A percentile compares a stretch with the other conserved stretches of the same genome.
Conservation (phyloP, 2,797 vertebrate genomes). For the Anguilla obscura region DNA sequence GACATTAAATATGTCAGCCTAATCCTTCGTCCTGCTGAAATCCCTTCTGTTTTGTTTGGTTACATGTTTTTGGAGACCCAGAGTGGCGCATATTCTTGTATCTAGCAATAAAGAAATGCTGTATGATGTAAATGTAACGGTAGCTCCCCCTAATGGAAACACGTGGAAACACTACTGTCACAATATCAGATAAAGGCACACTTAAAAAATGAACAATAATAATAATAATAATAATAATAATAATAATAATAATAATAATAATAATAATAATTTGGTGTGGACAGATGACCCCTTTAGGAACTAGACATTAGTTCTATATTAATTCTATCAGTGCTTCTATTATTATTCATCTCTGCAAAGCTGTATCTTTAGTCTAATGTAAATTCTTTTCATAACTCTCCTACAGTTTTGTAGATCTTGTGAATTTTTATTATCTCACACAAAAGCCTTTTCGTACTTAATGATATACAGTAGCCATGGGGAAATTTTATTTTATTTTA, state of each 20-base stretch:
- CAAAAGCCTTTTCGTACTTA: too few relatives aligned
- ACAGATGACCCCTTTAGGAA: not conserved
- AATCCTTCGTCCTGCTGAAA: too few relatives aligned
- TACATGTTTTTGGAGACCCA: not conserved
- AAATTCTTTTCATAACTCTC: not conserved
- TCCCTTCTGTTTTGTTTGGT: not conserved
- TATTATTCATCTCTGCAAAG: not conserved
- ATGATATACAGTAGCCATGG: too few relatives aligned
- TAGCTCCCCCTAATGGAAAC: slow-evolving; percentile 4
- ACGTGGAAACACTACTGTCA: not conserved
- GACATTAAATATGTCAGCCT: not conserved
- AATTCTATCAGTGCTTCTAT: not conserved
- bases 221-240: not conserved
- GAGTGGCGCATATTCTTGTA: not conserved
- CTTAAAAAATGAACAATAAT: not conserved
- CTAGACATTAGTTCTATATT: not conserved
- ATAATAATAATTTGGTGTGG: not conserved
- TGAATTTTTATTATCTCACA: too few relatives aligned
- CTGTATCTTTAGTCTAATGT: not conserved
- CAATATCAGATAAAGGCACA: not conserved
- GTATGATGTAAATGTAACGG: not conserved
- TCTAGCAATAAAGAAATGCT: not conserved
- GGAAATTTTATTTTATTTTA: too few relatives aligned
- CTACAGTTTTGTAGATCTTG: not conserved
- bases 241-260: not conserved